Conservation (phyloP, 2,797 vertebrate genomes). For the Gastrophryne carolinensis region DNA sequence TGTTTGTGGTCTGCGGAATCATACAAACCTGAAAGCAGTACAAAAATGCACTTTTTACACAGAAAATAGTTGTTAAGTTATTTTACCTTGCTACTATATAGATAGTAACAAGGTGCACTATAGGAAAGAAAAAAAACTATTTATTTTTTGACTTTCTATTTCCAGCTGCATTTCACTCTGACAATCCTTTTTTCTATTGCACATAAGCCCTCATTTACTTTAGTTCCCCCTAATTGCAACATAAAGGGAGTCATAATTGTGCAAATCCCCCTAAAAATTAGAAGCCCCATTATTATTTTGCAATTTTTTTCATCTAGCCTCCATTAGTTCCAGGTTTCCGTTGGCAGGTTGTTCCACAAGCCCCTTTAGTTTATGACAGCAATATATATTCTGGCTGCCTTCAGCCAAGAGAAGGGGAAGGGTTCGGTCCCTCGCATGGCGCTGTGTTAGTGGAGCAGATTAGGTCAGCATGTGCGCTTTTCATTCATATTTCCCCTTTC, state of each 20-base stretch:
- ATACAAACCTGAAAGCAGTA: too few relatives aligned
- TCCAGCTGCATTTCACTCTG: too few relatives aligned
- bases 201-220: too few relatives aligned
- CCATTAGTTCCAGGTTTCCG: background rate
- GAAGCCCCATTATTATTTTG: background rate
- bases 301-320: background rate
- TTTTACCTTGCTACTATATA: too few relatives aligned
- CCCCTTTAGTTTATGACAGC: background rate
- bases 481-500: background rate
- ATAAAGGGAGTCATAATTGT: background rate
- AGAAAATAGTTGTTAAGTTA: too few relatives aligned
- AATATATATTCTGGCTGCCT: slow-evolving; percentile 6
- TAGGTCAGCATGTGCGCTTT: background rate
- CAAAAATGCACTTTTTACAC: too few relatives aligned
- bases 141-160: too few relatives aligned
- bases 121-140: too few relatives aligned
- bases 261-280: background rate
- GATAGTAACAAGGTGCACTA: too few relatives aligned
- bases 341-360: background rate
- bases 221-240: too few relatives aligned
- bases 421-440: background rate
- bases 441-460: background rate
- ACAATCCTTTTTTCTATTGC: too few relatives aligned
- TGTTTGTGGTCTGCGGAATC: too few relatives aligned
- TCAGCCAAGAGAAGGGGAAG: background rate